phyloP scores from a whole-genome alignment of 2,113 vertebrate species.

The Strigops habroptila region DNA sequence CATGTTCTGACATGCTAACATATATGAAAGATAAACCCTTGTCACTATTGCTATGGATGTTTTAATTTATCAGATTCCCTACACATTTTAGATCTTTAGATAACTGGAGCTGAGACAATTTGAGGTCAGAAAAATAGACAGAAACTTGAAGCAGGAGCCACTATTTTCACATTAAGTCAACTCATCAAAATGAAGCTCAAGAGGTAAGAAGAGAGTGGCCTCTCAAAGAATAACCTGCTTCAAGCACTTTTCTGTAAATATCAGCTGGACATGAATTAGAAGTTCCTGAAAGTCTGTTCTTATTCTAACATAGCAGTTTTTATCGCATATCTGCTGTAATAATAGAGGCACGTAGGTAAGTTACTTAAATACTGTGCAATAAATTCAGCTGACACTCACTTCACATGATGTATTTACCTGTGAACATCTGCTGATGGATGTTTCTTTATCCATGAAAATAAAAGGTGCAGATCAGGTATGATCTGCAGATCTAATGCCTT shows the following conservation, averaged over 20 bases:
- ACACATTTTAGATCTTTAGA: neutral
- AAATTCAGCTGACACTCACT: neutral
- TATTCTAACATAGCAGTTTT: neutral
- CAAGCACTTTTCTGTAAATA: neutral
- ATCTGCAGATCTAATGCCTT: neutral
- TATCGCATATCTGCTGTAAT: neutral
- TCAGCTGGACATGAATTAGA: neutral
- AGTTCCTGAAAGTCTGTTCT: neutral
- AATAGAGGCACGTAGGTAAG: neutral
- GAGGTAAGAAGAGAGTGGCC: neutral
- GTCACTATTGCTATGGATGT: neutral
- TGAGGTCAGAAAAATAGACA: neutral
- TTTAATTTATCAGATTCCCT: neutral
- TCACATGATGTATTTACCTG: neutral
- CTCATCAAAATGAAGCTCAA: neutral
- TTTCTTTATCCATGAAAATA: neutral
- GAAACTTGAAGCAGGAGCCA: neutral
- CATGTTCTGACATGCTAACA: neutral
- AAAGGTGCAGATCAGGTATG: neutral
- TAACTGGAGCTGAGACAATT: neutral
- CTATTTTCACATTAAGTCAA: neutral
- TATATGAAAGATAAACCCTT: neutral
- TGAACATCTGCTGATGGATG: neutral
- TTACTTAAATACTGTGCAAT: neutral
- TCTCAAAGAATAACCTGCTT: neutral